These are phyloP conservation scores for Scaptodrosophila lebanonensis DNA, from an alignment of 1,140 invertebrate species.

Conservation along the genomic window DNA sequence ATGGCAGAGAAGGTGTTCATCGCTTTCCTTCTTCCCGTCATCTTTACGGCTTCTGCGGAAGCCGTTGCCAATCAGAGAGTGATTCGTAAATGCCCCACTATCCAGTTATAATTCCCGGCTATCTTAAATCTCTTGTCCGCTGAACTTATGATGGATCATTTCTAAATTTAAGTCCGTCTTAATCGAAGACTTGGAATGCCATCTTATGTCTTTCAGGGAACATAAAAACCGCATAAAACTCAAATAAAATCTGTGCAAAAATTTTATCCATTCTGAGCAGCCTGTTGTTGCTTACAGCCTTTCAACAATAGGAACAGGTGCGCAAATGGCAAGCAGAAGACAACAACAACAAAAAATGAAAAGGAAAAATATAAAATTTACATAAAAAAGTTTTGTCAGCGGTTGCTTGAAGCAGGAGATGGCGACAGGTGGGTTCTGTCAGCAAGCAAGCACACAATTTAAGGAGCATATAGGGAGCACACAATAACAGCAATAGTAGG, in stretches of 20 bases:
- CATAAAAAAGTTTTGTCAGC: constrained; percentile 67
- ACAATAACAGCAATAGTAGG: too few species aligned
- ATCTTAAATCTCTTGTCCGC: constrained; percentile 36
- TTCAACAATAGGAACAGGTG: constrained; percentile 51
- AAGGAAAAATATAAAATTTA: constrained; percentile 43
- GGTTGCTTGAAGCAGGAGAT: constrained; percentile 20
- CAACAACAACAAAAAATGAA: constrained; percentile 39
- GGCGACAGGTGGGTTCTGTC: constrained; percentile 31
- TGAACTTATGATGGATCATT: too few species aligned
- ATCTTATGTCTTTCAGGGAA: too few species aligned
- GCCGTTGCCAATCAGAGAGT: too few species aligned
- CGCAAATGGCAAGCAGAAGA: constrained; percentile 40
- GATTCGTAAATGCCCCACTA: too few species aligned
- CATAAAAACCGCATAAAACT: constrained; percentile 37
- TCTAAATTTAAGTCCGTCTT: too few species aligned
- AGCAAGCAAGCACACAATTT: constrained; percentile 21
- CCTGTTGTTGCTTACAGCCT: constrained; percentile 38
- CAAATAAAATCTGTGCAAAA: constrained; percentile 36
- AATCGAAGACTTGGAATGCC: too few species aligned
- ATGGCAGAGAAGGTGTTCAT: too few species aligned
- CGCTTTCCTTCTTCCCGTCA: too few species aligned
- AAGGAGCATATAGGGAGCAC: too few species aligned
- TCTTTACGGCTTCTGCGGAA: too few species aligned
- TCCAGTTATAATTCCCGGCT: too few species aligned
- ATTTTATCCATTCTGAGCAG: constrained; percentile 32